Evolutionary conservation across 1,140 invertebrate species (phyloP), one percentile per base, ranked within the genome.

Genomic region (Thalassaphorura encarpata): DNA sequence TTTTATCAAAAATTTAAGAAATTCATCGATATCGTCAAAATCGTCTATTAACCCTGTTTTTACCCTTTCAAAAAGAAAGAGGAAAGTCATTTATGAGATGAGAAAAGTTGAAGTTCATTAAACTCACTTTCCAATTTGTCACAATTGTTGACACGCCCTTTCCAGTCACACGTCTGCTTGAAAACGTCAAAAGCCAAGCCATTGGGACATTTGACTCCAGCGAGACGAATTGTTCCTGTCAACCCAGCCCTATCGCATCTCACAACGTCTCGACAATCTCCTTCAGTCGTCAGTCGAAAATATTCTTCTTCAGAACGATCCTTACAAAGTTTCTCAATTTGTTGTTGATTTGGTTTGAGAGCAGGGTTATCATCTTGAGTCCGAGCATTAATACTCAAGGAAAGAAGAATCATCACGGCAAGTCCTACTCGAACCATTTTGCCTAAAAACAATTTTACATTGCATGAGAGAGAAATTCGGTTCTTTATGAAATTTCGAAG

Each of bases 101-200:
- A 54, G 39, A 45, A n/a, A 52, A 53, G 42, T 33, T 21, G 31
- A 58, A 47, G 33, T 36, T 36, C 33, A n/a, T n/a, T 36, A n/a
- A 74, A 83, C 88, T 92, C 87, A 92, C 89, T 90, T 80, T 90
- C 87, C 72, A 86, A 69, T 73, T 83, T 78, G 77, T 91, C 84
- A 79, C 89, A 93, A 82, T 90, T 92, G 80, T 89, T 88, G 76
- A 93, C 89, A 79, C 90, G 84, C 68, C 85, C 83, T 80, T 90
- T 93, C 88, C 89, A 95, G 76, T 93, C 89, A 77, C 90, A 94
- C 61, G 89, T 92, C 73, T 95, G 89, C 67, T 88, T 80, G 73
- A 89, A 83, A 71, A 95, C 86, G 81, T 95, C 90, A 77, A 95
- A 95, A 68, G 87, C 87, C 69, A 95, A 78, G 72, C 89, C 88